These are phyloP conservation scores for Sternotherus odoratus DNA, from an alignment of 2,797 vertebrate genomes.

Conservation along the genomic window DNA sequence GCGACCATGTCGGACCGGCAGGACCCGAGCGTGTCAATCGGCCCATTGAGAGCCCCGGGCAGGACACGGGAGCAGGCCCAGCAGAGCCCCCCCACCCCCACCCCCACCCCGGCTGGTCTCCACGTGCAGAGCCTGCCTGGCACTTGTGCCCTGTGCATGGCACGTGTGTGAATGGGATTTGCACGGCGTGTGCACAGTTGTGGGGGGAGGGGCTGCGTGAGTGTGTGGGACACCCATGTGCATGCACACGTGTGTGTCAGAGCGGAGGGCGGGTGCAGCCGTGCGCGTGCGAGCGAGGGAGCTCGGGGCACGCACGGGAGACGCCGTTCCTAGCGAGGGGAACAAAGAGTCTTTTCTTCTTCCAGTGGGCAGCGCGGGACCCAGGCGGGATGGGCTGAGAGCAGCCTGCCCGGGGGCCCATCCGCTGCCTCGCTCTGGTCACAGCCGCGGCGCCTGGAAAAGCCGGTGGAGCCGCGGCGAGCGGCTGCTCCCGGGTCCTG, in stretches of 20 bases:
- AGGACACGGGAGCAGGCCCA: background rate
- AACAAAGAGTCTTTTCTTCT: conserved; percentile 42
- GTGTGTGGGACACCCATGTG: too few species aligned
- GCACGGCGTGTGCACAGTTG: too few species aligned
- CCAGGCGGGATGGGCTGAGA: conserved; percentile 14
- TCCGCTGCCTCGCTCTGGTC: conserved; percentile 54
- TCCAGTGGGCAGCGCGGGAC: conserved; percentile 48
- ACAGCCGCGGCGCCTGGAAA: conserved; percentile 55
- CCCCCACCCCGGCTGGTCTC: background rate
- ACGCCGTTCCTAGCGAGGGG: background rate
- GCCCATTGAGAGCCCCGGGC: background rate
- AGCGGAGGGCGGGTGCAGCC: too few species aligned
- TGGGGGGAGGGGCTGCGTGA: too few species aligned
- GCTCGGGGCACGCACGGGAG: background rate
- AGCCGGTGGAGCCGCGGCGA: background rate
- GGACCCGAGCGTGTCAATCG: background rate
- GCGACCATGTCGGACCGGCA: background rate
- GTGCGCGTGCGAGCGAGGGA: background rate
- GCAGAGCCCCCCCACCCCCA: background rate
- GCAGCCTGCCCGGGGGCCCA: conserved; percentile 31
- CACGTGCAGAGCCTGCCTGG: too few species aligned
- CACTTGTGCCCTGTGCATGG: too few species aligned
- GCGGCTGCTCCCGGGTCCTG: background rate
- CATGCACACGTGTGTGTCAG: background rate
- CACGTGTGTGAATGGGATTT: background rate